These are phyloP conservation scores for Tragelaphus imberbis DNA, from an alignment of 2,113 vertebrate genomes.

Conservation along the genomic window DNA sequence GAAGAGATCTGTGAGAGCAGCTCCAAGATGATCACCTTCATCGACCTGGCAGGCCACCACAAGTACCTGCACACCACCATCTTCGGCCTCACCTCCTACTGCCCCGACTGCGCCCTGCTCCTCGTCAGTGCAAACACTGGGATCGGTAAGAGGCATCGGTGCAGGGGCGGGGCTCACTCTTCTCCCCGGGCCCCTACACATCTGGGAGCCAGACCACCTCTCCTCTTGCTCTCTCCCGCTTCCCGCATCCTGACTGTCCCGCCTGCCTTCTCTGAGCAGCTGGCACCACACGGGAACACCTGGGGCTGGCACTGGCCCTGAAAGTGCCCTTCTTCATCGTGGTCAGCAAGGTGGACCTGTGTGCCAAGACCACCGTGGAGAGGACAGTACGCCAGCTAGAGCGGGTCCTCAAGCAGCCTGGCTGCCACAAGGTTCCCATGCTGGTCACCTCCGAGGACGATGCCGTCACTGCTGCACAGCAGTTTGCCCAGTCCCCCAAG, in stretches of 20 bases:
- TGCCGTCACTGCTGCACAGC: constrained; percentile 96
- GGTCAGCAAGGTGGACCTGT: constrained; percentile 97
- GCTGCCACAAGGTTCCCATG: constrained; percentile 97
- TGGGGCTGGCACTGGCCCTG: constrained; percentile 95
- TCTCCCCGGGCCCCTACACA: not conserved
- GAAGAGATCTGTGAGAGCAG: constrained; percentile 99
- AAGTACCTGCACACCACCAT: constrained; percentile 99
- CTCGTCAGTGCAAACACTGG: constrained; percentile 97
- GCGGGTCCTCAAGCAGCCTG: constrained; percentile 94
- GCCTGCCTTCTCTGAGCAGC: constrained; percentile 78
- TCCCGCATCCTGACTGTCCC: not conserved
- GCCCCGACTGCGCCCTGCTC: constrained; percentile 98
- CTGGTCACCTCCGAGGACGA: constrained; percentile 89
- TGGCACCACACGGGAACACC: constrained; percentile 95
- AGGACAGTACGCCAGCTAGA: constrained; percentile 96
- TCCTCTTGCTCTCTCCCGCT: not conserved
- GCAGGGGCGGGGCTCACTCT: not conserved
- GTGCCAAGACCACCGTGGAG: constrained; percentile 91
- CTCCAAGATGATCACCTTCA: constrained; percentile 99
- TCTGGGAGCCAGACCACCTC: not conserved
- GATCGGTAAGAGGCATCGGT: constrained; percentile 85
- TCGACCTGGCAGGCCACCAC: constrained; percentile 98
- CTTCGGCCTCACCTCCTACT: constrained; percentile 98
- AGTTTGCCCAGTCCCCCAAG: constrained; percentile 96
- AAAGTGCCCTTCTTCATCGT: constrained; percentile 99